Evolutionary conservation across 2,888 invertebrate genomes (phyloP).

Genomic region (Graphium colonna): DNA sequence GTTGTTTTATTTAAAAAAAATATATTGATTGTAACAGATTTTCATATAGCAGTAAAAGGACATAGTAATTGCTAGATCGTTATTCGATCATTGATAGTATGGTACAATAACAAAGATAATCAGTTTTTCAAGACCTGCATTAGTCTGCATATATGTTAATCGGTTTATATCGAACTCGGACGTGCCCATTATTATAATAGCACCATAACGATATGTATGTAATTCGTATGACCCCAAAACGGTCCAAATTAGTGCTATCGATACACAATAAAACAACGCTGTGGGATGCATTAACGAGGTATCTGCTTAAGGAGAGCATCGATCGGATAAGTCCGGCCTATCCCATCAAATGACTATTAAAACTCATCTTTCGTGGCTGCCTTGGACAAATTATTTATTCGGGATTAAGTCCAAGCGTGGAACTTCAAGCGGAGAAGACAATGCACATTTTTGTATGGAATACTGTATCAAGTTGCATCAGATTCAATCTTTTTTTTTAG

Average conservation of each 20-base stretch:
- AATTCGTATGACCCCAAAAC: constrained; percentile 12
- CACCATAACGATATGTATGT: not conserved
- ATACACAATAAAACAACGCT: constrained; percentile 15
- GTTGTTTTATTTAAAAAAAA: too few relatives aligned
- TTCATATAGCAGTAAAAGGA: too few relatives aligned
- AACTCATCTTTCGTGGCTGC: constrained; percentile 56
- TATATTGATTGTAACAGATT: too few relatives aligned
- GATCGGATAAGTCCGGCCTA: constrained; percentile 29
- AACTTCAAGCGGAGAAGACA: not conserved
- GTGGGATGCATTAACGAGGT: constrained; percentile 10
- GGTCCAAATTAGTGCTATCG: constrained; percentile 24
- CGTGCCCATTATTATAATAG: constrained; percentile 2
- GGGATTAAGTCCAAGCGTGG: constrained; percentile 32
- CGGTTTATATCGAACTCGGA: not conserved
- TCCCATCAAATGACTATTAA: constrained; percentile 48
- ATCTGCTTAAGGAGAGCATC: constrained; percentile 11
- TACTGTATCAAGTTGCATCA: too few relatives aligned
- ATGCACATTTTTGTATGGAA: too few relatives aligned
- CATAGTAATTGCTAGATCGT: not conserved
- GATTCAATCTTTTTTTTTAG: too few relatives aligned
- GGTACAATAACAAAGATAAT: too few relatives aligned
- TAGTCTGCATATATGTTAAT: too few relatives aligned
- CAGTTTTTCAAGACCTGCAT: too few relatives aligned
- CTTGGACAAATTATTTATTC: constrained; percentile 46
- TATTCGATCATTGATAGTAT: too few relatives aligned